Evolutionary conservation across 1,140 invertebrate genomes (phyloP).

Genomic region (Pteromalus puparum): DNA sequence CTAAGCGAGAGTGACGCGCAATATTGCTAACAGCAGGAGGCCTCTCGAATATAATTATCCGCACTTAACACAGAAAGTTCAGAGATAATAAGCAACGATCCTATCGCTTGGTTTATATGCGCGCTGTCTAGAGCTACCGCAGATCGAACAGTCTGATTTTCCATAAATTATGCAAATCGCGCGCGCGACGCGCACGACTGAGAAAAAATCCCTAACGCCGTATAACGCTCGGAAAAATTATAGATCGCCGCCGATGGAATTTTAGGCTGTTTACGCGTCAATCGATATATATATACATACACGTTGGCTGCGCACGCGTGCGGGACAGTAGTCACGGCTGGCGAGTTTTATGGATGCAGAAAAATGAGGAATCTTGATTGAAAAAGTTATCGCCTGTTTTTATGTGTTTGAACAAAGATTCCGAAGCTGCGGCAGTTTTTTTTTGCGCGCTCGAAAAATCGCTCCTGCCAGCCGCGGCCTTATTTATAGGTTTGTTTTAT

Average conservation of each 20-base stretch:
- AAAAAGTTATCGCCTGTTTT: slow-evolving; percentile 13
- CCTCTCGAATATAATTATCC: slow-evolving; percentile 31
- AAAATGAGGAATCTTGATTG: slow-evolving; percentile 15
- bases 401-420: background rate
- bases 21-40: background rate
- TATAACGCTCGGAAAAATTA: slow-evolving; percentile 23
- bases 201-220: background rate
- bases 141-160: slow-evolving; percentile 38
- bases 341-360: background rate
- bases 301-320: background rate
- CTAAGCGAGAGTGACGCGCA: background rate
- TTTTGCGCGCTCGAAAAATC: background rate
- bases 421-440: background rate
- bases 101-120: background rate
- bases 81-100: slow-evolving; percentile 27
- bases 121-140: background rate
- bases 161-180: slow-evolving; percentile 45
- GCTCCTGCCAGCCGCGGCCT: background rate
- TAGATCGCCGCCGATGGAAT: slow-evolving; percentile 33
- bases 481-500: slow-evolving; percentile 5
- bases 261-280: slow-evolving; percentile 29
- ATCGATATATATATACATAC: background rate
- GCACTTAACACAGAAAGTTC: slow-evolving; percentile 35
- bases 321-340: background rate
- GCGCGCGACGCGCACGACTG: background rate